Conservation (phyloP, 2,888 invertebrate species). For the Sphecodes monilicornis region DNA sequence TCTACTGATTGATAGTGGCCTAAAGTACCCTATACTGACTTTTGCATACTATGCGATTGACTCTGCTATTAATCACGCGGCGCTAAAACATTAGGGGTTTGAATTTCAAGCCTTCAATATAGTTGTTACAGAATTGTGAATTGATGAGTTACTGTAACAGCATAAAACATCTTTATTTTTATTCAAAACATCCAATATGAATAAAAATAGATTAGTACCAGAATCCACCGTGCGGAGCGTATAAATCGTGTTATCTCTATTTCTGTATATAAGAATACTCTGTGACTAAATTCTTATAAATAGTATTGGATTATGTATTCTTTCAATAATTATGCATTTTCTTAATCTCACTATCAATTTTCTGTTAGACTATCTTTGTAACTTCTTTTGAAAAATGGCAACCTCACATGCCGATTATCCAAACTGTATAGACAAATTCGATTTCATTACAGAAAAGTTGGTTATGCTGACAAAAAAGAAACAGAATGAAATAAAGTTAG, state of each 20-base stretch:
- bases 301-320: not conserved
- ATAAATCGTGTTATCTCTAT: not conserved
- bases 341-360: not conserved
- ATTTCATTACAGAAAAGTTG: constrained; percentile 72
- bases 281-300: not conserved
- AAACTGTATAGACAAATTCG: constrained; percentile 67
- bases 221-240: not conserved
- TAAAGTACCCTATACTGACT: too few relatives aligned
- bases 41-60: too few relatives aligned
- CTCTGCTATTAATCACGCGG: too few relatives aligned
- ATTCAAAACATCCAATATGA: too few relatives aligned
- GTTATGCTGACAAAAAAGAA: constrained; percentile 70
- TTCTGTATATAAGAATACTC: not conserved
- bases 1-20: too few relatives aligned
- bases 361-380: not conserved
- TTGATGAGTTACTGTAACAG: too few relatives aligned
- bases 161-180: too few relatives aligned
- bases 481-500: constrained; percentile 75
- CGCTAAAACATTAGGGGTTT: too few relatives aligned
- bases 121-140: too few relatives aligned
- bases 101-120: too few relatives aligned
- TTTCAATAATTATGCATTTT: not conserved
- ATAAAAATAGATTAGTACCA: not conserved
- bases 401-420: constrained; percentile 5
- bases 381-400: constrained; percentile 31